Evolutionary conservation across 2,797 vertebrate species (phyloP).

Genomic region (Apogon hyalosoma): DNA sequence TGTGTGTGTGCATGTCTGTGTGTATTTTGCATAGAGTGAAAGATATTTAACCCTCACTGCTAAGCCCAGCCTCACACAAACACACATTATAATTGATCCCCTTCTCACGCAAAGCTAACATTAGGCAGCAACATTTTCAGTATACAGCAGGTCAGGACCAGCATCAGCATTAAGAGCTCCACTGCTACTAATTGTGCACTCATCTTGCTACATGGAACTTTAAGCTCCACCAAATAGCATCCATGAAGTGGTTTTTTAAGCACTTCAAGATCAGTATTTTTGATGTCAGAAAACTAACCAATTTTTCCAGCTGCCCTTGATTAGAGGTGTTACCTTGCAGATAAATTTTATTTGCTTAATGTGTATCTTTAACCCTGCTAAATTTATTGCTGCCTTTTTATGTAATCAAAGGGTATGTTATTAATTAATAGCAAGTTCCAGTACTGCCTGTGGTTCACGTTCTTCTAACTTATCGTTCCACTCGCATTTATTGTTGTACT

Average conservation of each 20-base stretch:
- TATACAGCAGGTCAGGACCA: conserved; percentile 36
- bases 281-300: not conserved
- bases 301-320: not conserved
- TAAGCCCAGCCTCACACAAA: conserved; percentile 53
- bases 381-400: too few species aligned
- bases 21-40: conserved; percentile 8
- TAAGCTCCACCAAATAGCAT: conserved; percentile 35
- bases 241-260: conserved; percentile 12
- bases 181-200: conserved; percentile 54
- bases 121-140: conserved; percentile 57
- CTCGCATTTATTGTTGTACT: too few species aligned
- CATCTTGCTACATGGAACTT: conserved; percentile 27
- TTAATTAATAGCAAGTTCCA: too few species aligned
- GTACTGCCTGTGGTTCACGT: too few species aligned
- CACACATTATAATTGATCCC: conserved; percentile 54
- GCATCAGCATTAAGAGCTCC: conserved; percentile 45
- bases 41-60: conserved; percentile 59
- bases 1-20: conserved; percentile 22
- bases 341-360: not conserved
- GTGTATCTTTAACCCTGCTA: too few species aligned
- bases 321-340: not conserved
- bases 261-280: not conserved
- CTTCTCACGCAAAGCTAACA: conserved; percentile 70
- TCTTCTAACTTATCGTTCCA: too few species aligned
- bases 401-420: too few species aligned